A percentile compares a stretch with the other conserved stretches of the same genome.
Conservation (phyloP, 1,140 invertebrate genomes). For the Brachionus koreanus region DNA sequence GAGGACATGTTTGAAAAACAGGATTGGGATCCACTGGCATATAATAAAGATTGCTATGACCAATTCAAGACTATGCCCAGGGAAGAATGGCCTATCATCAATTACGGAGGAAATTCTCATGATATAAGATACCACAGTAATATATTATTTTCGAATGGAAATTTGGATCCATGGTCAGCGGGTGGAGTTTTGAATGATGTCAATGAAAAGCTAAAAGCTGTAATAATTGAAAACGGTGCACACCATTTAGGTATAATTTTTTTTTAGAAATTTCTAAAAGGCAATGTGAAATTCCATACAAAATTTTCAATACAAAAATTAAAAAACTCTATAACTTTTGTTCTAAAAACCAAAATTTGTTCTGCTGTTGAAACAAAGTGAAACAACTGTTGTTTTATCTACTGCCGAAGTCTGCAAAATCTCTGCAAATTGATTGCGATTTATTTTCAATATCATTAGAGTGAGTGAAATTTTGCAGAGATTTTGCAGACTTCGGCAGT, state of each 20-base stretch:
- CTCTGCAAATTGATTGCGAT: too few relatives aligned
- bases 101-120: conserved; percentile 76
- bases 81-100: conserved; percentile 65
- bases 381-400: too few relatives aligned
- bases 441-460: too few relatives aligned
- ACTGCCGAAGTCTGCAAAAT: too few relatives aligned
- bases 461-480: too few relatives aligned
- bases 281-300: too few relatives aligned
- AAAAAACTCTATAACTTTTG: too few relatives aligned
- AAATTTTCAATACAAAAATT: too few relatives aligned
- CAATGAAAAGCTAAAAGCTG: conserved; percentile 66
- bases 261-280: too few relatives aligned
- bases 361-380: too few relatives aligned
- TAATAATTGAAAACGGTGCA: conserved; percentile 77
- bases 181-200: conserved; percentile 76
- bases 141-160: conserved; percentile 47
- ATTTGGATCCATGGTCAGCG: conserved; percentile 82
- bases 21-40: conserved; percentile 70
- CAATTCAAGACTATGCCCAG: conserved; percentile 68
- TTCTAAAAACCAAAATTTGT: too few relatives aligned
- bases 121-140: conserved; percentile 75
- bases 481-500: too few relatives aligned
- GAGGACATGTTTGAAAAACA: conserved; percentile 77
- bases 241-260: conserved; percentile 69
- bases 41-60: conserved; percentile 66